Conservation (phyloP, 2,888 invertebrate genomes). For the Ariolimax columbianus region DNA sequence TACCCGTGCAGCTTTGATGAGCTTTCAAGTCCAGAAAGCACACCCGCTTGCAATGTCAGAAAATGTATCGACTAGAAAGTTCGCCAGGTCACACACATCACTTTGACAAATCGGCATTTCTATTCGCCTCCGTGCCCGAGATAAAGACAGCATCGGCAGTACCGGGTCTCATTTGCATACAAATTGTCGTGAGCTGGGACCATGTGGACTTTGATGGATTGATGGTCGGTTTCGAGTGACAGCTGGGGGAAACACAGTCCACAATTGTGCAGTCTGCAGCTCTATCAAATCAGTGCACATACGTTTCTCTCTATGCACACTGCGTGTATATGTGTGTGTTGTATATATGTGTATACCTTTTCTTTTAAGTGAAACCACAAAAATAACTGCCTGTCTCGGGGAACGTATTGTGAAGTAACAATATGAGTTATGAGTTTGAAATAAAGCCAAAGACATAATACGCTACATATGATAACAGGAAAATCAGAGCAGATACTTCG, state of each 20-base stretch:
- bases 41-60: background rate
- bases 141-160: background rate
- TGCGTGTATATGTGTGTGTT: no score
- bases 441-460: no score
- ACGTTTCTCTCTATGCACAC: no score
- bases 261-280: background rate
- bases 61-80: background rate
- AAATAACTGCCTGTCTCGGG: no score
- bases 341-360: no score
- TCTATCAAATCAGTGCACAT: background rate
- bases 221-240: background rate
- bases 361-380: no score
- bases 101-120: background rate
- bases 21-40: background rate
- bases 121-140: background rate
- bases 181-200: slow-evolving; percentile 23
- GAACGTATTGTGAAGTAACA: no score
- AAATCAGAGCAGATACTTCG: no score
- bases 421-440: no score
- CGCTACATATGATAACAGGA: no score
- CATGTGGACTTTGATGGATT: background rate
- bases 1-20: no score
- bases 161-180: slow-evolving; percentile 32
- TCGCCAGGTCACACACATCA: background rate
- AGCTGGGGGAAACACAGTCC: background rate